These are phyloP conservation scores for Pediacus dermestoides DNA, from an alignment of 2,888 invertebrate species.

Conservation along the genomic window DNA sequence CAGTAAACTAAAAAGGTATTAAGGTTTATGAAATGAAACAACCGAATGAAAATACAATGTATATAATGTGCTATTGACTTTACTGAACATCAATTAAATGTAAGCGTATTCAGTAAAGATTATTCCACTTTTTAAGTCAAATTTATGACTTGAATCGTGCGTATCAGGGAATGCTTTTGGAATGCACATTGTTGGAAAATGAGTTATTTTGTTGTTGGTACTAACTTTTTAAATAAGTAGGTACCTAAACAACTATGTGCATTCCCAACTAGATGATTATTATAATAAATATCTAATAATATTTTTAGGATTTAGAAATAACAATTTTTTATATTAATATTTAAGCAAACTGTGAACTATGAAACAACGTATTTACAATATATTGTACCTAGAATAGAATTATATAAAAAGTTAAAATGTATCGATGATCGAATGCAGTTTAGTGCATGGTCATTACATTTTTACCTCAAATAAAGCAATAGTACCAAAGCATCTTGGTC, in stretches of 20 bases:
- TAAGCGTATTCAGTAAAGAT: slow-evolving; percentile 41
- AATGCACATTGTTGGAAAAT: slow-evolving; percentile 21
- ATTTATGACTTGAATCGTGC: slow-evolving; percentile 10
- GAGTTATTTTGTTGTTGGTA: too few relatives aligned
- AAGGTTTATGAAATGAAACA: slow-evolving; percentile 37
- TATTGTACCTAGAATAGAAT: slow-evolving; percentile 20
- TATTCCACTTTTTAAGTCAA: slow-evolving; percentile 34
- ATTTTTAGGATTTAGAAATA: slow-evolving; percentile 21
- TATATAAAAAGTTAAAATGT: slow-evolving; percentile 30
- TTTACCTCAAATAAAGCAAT: slow-evolving; percentile 46
- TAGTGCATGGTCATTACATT: too few relatives aligned
- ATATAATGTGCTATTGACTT: slow-evolving; percentile 44
- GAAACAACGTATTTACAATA: slow-evolving; percentile 33
- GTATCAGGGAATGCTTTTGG: too few relatives aligned
- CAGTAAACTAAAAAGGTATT: too few relatives aligned
- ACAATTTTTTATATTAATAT: too few relatives aligned
- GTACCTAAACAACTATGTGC: slow-evolving; percentile 7
- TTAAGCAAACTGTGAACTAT: slow-evolving; percentile 28
- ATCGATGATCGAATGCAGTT: too few relatives aligned
- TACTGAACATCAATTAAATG: slow-evolving; percentile 36
- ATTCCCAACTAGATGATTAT: slow-evolving; percentile 7
- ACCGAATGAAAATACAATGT: slow-evolving; percentile 39
- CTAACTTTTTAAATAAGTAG: slow-evolving; percentile 18
- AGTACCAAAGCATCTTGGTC: slow-evolving; percentile 49
- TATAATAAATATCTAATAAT: slow-evolving; percentile 19